Evolutionary conservation across 2,888 invertebrate species (phyloP), one percentile per base, ranked within the genome.

Genomic region (Hybos culiciformis): DNA sequence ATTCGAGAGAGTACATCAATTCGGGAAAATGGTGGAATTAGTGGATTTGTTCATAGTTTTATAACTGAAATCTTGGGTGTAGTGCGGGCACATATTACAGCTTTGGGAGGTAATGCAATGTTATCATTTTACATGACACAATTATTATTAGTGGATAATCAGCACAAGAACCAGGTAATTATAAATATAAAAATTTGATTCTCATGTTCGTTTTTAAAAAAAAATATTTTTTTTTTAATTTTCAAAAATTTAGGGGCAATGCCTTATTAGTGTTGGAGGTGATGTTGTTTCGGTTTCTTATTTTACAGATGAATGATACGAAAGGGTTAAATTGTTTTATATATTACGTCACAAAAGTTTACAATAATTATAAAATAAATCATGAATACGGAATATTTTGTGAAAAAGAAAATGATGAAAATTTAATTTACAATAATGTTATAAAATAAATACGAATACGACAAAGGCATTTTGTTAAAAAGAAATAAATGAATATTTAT

Each of bases 1-100:
- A 94, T 97, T 48, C 71, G 96, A 19, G 96, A 97, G 67, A 91
- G 87, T 47, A 92, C 90, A 1, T 85, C 88, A 11, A 83, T 94
- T 46, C 68, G 92, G 49, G 94, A 96, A 64, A 77, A 75, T 58
- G 94, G 93, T 37, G 96, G 96, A 2, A 75, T 92, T 38, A 88
- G 88, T 64, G 92, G 92, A 3, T 96, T 96, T 67, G 80, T 93
- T 46, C 93, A 94, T 62, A 85, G 86, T 44, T 93, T 94, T 62
- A 78, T 94, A 7, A 84, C 86, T 39, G 96, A 96, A 74, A 85
- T 94, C 14, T 63, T 94, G 54, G 91, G 92, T 2, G 90, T 96
- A 49, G 87, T 88, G 2, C 75, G 94, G 41, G 90, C 94, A 4
- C 92, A 96, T 68, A 88, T 96, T 21, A 80, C 84, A 0, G 87